Percentiles rank a stretch among this genome's conserved stretches.
Conservation (phyloP, 2,797 vertebrate species). For the Anguilla marmorata region DNA sequence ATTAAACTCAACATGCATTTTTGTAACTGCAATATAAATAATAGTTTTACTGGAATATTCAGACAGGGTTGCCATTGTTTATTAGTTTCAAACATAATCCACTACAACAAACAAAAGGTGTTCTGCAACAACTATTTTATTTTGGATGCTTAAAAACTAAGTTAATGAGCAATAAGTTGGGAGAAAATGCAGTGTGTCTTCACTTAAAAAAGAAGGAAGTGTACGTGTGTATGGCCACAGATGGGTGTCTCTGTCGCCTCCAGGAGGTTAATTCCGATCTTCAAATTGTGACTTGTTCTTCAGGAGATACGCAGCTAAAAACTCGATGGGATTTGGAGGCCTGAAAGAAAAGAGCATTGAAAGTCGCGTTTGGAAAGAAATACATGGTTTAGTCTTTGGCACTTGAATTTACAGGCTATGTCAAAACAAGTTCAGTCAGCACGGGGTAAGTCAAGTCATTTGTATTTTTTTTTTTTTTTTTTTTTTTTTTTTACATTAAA, state of each 20-base stretch:
- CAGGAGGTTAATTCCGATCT: constrained; percentile 80
- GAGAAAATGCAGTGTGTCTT: background rate
- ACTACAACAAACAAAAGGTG: background rate
- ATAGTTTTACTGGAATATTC: background rate
- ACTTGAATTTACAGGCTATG: background rate
- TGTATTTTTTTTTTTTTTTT: background rate
- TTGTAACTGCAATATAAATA: background rate
- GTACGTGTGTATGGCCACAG: background rate
- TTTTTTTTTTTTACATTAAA: background rate
- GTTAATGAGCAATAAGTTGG: background rate
- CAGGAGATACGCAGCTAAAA: constrained; percentile 92
- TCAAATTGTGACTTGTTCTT: constrained; percentile 98
- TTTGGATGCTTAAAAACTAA: constrained; percentile 4
- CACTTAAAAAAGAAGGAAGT: constrained; percentile 19
- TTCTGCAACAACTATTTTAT: constrained; percentile 15
- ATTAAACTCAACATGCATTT: background rate
- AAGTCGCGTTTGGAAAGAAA: background rate
- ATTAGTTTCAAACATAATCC: background rate
- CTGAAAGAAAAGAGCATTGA: constrained; percentile 65
- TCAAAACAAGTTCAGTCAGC: background rate
- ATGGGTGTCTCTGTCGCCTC: background rate
- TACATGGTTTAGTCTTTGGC: background rate
- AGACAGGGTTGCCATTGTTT: background rate
- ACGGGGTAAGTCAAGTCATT: background rate
- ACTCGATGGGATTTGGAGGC: constrained; percentile 97